Evolutionary conservation across 2,113 vertebrate species (phyloP), one percentile per base, ranked within the genome.

Genomic region (Podocnemis expansa): DNA sequence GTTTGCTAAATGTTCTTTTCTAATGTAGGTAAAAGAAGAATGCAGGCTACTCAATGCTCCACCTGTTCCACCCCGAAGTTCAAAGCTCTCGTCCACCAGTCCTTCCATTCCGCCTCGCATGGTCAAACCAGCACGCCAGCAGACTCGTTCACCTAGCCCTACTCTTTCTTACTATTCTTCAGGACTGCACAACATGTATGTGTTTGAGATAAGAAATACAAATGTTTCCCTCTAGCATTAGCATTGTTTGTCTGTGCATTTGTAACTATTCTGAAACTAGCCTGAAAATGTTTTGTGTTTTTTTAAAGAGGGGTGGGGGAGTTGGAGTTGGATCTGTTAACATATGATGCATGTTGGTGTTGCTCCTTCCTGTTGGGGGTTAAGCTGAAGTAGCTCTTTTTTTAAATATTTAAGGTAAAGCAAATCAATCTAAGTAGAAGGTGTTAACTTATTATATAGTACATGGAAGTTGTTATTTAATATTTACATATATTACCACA

Each of bases 161-260:
- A 99, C 99, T 14, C 98, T 99, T 78, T 99, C 99, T 80, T 99
- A 99, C 96, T 99, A 99, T 93, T 99, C 99, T 5, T 99, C 99
- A 49, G 99, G 99, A 87, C 98, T 99, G 84, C 99, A 99, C 96
- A 99, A 97, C 98, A 99, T 99, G 99, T 99, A 98, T 98, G 99
- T 98, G 85, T 55, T 17, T 5, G 54, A 60, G 51, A 83, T 82
- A 29, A 16, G 51, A 81, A 91, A 84, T 54, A 84, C 22, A 45
- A 0, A 0, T 11, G 0, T 19, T 47, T 55, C 43, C 55, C 45
- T 49, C 55, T 13, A 12, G 41, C 13, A 55, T 43, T 6, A 73
- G 45, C 75, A 24, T 79, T 54, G 27, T 45, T 84, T 60, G 3
- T 49, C 16, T 41, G 45, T 58, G n/a, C 9, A 75, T 38, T 85